Evolutionary conservation across 2,113 vertebrate species (phyloP), one percentile per base, ranked within the genome.

Genomic region (Austrofundulus limnaeus): DNA sequence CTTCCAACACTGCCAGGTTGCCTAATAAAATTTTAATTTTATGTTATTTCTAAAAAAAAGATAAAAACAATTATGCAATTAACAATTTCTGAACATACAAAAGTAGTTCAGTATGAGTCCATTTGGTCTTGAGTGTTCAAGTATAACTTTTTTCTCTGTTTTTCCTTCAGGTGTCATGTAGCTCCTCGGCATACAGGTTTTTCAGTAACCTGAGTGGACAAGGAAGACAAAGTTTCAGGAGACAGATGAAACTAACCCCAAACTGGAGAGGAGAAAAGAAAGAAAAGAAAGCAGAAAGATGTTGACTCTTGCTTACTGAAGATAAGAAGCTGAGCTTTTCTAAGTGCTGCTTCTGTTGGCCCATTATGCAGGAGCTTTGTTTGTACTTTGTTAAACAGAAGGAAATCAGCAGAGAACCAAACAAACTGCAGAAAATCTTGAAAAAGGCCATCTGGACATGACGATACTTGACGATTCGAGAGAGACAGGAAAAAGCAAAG

Each of bases 381-480:
- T 23, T 38, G 51, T 41, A 48, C 37, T 20, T 57, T 17, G 48
- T 10, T 43, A n/a, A 39, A 28, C 11, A 23, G n/a, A 77, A n/a
- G 47, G 37, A 54, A 28, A 43, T 43, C 23, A 41, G 21, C 38
- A 6, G 46, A 28, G 1, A 12, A 67, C 39, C 23, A 31, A 11
- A 43, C 46, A 51, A 5, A 39, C 42, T 54, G 43, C 39, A 28
- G 24, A 64, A 52, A 39, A 61, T 7, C 31, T 24, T 31, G 13
- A 72, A 47, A 10, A 61, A 72, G 20, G 39, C 46, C 21, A 60
- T 54, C 50, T 57, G 78, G 75, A 87, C 66, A 79, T 88, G 60
- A 84, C 48, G 48, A 20, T 11, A 2, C 21, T 15, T 49, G 0
- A 14, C 15, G 5, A 14, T 25, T 25, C 3, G 20, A 37, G 17